Base-by-base conservation (phyloP, 2,797 vertebrate species). In the Aotus griseimembra region DNA sequence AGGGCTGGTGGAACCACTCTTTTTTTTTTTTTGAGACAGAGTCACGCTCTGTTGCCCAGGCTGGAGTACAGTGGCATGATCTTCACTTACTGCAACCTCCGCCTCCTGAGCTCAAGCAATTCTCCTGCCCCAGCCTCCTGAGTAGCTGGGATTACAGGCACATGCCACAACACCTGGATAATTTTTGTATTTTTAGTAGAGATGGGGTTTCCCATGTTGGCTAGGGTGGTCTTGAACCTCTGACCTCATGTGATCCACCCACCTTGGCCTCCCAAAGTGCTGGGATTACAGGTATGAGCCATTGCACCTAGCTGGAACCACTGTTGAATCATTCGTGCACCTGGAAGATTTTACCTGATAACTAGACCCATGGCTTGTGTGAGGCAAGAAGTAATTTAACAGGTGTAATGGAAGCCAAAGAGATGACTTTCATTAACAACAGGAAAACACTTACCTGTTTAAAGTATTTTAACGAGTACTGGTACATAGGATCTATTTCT, bases 381-480 rank as follows among this genome's bases (percentile, higher is more conserved):
- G 36, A 94, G 44, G 33, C 81, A 64, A 64, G 70, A 39, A 50
- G 39, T n/a, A 88, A 77, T 36, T 75, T 28, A 50, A 5, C 6
- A 72, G 44, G 36, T 15, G 15, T 64, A 76, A 90, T 57, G 36
- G 44, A 94, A 94, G 28, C 2, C 57, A 36, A n/a, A 41, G 44
- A 92, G 41, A 64, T n/a, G 50, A 24, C 87, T 52, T 94, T 75
- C 97, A 93, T 10, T 80, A 85, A 44, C 41, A 77, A 14, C 30
- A 85, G 10, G 17, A 93, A 84, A 2, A 83, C 86, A 73, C 76
- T 96, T 94, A 99, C 97, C 97, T 99, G 98, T 97, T 99, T 99
- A 98, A 99, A 99, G 98, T 99, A 99, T 93, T 99, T 99, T 52
- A 99, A 98, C 33, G 99, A 99, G 97, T 99, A 99, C 86, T 99